Percentiles rank a stretch among this genome's conserved stretches.
phyloP scores from a whole-genome alignment of 2,113 vertebrate species.

The Phyllopteryx taeniolatus region DNA sequence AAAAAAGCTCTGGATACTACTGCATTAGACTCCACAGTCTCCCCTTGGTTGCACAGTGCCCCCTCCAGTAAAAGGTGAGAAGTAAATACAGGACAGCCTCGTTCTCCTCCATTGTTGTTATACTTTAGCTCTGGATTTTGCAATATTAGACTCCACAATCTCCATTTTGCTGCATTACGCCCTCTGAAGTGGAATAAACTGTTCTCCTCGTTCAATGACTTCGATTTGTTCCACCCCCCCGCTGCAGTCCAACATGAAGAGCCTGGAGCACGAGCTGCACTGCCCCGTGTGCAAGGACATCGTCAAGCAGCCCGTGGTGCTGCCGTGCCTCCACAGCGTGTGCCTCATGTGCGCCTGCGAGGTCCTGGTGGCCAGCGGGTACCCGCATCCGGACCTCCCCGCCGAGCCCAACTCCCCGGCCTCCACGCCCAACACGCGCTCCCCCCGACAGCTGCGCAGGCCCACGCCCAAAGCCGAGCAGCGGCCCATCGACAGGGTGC shows the following conservation, averaged over 20 bases:
- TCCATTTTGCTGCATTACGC: too few relatives aligned
- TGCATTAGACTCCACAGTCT: neutral
- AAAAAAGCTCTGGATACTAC: too few relatives aligned
- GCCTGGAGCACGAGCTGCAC: slow-evolving; percentile 91
- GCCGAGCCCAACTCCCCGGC: slow-evolving; percentile 91
- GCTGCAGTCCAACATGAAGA: slow-evolving; percentile 90
- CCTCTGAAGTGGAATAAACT: too few relatives aligned
- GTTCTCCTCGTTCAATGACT: neutral
- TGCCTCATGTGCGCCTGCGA: slow-evolving; percentile 92
- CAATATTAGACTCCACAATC: too few relatives aligned
- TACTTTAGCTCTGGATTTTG: too few relatives aligned
- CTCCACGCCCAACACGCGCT: slow-evolving; percentile 87
- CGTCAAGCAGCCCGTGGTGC: slow-evolving; percentile 89
- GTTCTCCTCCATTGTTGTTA: too few relatives aligned
- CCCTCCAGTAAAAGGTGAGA: too few relatives aligned
- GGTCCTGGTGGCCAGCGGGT: slow-evolving; percentile 88
- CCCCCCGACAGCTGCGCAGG: slow-evolving; percentile 84
- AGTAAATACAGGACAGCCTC: too few relatives aligned
- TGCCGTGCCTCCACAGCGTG: slow-evolving; percentile 91
- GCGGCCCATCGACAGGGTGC: slow-evolving; percentile 81
- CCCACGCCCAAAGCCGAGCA: slow-evolving; percentile 82
- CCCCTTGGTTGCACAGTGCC: slow-evolving; percentile 9
- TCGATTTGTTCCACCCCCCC: neutral
- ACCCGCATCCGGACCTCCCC: slow-evolving; percentile 80
- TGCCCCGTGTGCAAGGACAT: slow-evolving; percentile 92